Evolutionary conservation across 2,888 invertebrate genomes (phyloP).

Genomic region (Norana najaformis): DNA sequence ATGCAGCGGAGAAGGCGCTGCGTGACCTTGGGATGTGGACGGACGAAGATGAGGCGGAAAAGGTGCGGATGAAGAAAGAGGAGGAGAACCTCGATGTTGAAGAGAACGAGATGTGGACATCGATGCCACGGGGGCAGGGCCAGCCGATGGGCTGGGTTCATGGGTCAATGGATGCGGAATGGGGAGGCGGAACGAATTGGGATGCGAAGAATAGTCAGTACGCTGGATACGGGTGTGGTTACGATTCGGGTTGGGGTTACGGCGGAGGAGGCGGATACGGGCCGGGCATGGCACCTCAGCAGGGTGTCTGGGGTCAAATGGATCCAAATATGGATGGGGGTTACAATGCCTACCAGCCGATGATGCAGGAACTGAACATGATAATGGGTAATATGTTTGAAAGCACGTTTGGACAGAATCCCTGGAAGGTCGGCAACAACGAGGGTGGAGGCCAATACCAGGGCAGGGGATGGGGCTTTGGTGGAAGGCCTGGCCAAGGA

Average conservation of each 20-base stretch:
- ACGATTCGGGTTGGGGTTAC: background rate
- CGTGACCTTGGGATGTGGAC: constrained; percentile 30
- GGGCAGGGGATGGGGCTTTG: background rate
- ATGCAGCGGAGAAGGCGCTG: constrained; percentile 51
- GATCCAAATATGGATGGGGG: background rate
- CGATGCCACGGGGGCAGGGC: background rate
- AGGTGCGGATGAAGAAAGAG: constrained; percentile 22
- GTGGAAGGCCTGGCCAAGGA: background rate
- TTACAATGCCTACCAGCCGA: background rate
- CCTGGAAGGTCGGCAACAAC: background rate
- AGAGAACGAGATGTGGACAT: background rate
- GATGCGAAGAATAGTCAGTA: background rate
- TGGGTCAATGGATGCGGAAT: background rate
- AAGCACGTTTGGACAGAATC: background rate
- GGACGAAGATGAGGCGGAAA: constrained; percentile 34
- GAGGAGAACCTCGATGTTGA: constrained; percentile 27
- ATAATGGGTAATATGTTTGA: constrained; percentile 23
- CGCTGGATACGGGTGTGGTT: background rate
- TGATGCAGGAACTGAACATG: background rate
- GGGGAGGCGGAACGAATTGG: constrained; percentile 21
- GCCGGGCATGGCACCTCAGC: background rate
- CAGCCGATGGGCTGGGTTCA: background rate
- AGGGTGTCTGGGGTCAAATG: background rate
- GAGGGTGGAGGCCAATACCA: background rate
- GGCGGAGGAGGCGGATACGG: background rate